Conservation (phyloP, 2,888 invertebrate species). For the Eristalinus aeneus region DNA sequence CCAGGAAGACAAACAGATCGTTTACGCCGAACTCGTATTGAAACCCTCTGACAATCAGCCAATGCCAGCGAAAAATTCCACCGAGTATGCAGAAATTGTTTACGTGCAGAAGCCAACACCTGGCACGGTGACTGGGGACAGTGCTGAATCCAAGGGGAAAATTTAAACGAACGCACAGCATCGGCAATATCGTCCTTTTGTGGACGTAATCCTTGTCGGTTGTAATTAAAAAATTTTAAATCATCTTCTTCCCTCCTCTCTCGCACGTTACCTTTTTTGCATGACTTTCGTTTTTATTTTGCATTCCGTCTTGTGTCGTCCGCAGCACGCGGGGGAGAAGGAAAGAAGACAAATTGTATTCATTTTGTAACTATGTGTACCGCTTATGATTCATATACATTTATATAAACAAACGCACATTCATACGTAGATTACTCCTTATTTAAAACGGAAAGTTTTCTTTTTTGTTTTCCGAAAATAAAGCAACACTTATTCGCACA, state of each 20-base stretch:
- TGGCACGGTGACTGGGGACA: constrained; percentile 7
- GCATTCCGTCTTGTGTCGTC: not conserved
- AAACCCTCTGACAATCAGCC: constrained; percentile 79
- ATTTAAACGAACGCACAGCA: constrained; percentile 21
- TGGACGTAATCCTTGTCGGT: constrained; percentile 25
- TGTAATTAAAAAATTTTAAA: constrained; percentile 49
- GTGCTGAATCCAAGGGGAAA: constrained; percentile 41
- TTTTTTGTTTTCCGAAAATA: not conserved
- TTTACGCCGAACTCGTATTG: constrained; percentile 88
- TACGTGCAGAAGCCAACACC: constrained; percentile 81
- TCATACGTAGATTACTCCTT: not conserved
- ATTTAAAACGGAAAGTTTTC: not conserved
- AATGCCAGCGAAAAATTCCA: constrained; percentile 82
- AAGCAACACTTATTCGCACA: constrained; percentile 19
- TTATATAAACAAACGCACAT: constrained; percentile 16
- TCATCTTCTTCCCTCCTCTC: not conserved
- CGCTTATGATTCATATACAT: constrained; percentile 18
- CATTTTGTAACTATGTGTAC: constrained; percentile 45
- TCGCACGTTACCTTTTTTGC: not conserved
- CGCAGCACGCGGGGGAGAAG: not conserved
- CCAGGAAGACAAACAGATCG: constrained; percentile 85
- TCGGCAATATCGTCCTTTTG: constrained; percentile 4
- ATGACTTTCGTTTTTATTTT: not conserved
- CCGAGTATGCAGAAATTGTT: constrained; percentile 91
- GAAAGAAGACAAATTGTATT: not conserved